Conservation (phyloP, 1,140 invertebrate species). For the Eufriesea mexicana region DNA sequence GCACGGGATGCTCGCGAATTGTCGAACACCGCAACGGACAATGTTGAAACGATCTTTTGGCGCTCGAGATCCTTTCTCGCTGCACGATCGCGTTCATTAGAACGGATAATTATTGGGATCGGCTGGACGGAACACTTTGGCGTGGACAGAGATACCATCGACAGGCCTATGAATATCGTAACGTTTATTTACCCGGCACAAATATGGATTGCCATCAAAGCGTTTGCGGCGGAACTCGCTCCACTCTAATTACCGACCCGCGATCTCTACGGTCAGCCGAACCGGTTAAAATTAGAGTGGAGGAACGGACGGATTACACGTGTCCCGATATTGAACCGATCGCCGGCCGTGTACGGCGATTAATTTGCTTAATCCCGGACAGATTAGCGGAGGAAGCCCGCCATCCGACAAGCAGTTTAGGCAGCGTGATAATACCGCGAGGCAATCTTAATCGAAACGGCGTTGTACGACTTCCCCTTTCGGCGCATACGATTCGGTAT, state of each 20-base stretch:
- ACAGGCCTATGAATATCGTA: slow-evolving; percentile 29
- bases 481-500: background rate
- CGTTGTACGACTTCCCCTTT: slow-evolving; percentile 11
- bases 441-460: slow-evolving; percentile 45
- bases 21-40: no score
- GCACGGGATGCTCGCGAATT: no score
- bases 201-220: slow-evolving; percentile 48
- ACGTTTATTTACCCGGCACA: slow-evolving; percentile 56
- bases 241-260: slow-evolving; percentile 38
- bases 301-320: slow-evolving; percentile 33
- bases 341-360: slow-evolving; percentile 31
- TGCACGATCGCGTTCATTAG: background rate
- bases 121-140: no score
- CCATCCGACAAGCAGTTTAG: background rate
- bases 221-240: slow-evolving; percentile 30
- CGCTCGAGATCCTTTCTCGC: background rate
- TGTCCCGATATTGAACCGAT: slow-evolving; percentile 45
- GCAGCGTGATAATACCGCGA: slow-evolving; percentile 23
- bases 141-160: background rate
- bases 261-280: background rate
- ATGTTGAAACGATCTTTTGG: background rate
- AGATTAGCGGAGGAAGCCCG: slow-evolving; percentile 33
- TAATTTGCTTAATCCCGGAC: slow-evolving; percentile 49
- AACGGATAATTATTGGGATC: background rate
- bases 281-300: slow-evolving; percentile 39